Percentiles rank a stretch among this genome's conserved stretches.
These are phyloP conservation scores for Ditula angustiorana DNA, from an alignment of 2,888 invertebrate genomes.

Conservation along the genomic window DNA sequence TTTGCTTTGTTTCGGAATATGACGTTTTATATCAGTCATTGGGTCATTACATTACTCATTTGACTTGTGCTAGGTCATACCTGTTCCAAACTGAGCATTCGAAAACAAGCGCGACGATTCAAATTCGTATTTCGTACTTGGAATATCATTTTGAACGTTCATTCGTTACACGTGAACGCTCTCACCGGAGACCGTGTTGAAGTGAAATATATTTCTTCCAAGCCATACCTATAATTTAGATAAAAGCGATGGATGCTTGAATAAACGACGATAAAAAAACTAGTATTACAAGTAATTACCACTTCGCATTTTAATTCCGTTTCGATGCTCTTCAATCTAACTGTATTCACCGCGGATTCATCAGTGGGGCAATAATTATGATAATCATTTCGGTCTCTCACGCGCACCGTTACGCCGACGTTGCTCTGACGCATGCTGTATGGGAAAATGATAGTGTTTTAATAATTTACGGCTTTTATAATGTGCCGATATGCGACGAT, in stretches of 20 bases:
- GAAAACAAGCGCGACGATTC: no score
- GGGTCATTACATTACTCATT: neutral
- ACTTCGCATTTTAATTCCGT: constrained; percentile 17
- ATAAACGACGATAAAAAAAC: neutral
- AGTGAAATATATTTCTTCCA: neutral
- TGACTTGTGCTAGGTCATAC: constrained; percentile 3
- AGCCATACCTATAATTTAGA: neutral
- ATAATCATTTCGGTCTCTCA: constrained; percentile 31
- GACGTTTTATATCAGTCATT: neutral
- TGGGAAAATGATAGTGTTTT: constrained; percentile 29
- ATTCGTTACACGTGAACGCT: neutral
- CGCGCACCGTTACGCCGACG: constrained; percentile 13
- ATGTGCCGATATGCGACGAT: constrained; percentile 24
- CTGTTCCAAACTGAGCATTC: neutral
- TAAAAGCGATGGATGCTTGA: neutral
- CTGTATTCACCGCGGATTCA: constrained; percentile 7
- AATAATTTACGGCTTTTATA: constrained; percentile 37
- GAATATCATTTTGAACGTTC: neutral
- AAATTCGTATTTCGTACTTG: neutral
- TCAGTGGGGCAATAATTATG: constrained; percentile 29
- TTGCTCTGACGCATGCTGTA: constrained; percentile 22
- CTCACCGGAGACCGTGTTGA: neutral
- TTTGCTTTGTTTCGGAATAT: constrained; percentile 19
- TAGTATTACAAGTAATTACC: neutral
- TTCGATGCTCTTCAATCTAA: constrained; percentile 28